phyloP scores from a whole-genome alignment of 2,113 vertebrate species.

The Indicator indicator region DNA sequence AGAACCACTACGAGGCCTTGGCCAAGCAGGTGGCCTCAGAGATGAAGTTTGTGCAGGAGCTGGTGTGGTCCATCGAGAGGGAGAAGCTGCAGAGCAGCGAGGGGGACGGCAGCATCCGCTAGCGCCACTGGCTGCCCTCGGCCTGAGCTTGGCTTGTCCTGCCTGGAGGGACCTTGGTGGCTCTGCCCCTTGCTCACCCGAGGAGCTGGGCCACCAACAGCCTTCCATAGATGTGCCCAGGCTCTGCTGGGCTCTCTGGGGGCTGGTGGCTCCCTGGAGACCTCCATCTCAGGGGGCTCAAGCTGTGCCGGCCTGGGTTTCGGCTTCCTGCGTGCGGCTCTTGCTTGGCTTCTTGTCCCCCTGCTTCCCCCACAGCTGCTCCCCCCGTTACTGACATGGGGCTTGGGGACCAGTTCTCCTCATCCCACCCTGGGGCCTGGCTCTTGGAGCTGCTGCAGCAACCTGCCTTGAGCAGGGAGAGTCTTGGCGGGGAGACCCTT shows the following conservation, averaged over 20 bases:
- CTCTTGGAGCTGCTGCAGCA: fast-evolving
- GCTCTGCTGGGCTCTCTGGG: not conserved
- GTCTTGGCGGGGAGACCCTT: not conserved
- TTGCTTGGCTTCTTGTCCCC: not conserved
- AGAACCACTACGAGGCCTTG: constrained; percentile 90
- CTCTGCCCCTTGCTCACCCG: not conserved
- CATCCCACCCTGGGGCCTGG: fast-evolving
- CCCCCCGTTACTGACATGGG: fast-evolving
- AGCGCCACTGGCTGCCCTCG: not conserved
- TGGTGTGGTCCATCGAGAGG: constrained; percentile 85
- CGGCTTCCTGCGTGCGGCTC: not conserved
- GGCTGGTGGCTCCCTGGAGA: not conserved
- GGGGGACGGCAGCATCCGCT: constrained; percentile 79
- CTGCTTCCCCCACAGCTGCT: not conserved
- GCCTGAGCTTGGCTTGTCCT: not conserved
- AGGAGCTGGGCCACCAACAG: not conserved
- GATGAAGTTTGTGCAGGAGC: constrained; percentile 93
- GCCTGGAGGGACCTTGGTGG: not conserved
- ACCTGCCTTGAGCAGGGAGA: not conserved
- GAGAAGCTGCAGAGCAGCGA: constrained; percentile 78
- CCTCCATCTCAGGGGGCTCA: fast-evolving
- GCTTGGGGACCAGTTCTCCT: not conserved
- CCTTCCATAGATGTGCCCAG: not conserved
- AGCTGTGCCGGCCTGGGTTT: not conserved
- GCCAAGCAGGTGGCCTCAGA: constrained; percentile 91